Evolutionary conservation across 2,888 invertebrate species (phyloP), one percentile per base, ranked within the genome.

Genomic region (Nasonia oneida): DNA sequence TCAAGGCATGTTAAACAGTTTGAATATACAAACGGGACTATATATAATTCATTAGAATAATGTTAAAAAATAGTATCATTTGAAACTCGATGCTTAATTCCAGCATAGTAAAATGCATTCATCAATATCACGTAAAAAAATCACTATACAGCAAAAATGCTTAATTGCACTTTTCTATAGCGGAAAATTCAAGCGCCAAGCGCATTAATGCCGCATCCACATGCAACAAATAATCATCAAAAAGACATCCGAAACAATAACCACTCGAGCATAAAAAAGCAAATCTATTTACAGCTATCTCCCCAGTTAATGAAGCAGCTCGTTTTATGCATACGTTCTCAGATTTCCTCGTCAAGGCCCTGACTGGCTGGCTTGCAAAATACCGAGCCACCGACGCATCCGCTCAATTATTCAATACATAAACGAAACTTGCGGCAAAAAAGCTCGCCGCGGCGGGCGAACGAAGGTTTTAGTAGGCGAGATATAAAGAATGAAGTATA

Each of bases 401-500:
- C 8, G n/a, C n/a, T 61, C 57, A 61, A 61, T 61, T 61, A 61
- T 61, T 61, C 57, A 61, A 61, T 61, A 61, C 3, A 57, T 37
- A 57, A n/a, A n/a, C 57, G 57, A 61, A n/a, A 23, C n/a, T n/a
- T n/a, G 23, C 18, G 57, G 18, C 8, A 61, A 61, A 61, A 61
- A 47, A 47, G 50, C 50, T 47, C 14, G 3, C 47, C 12, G 50
- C 1, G 33, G 4, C 1, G 15, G 6, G 74, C 42, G 64, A 76
- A 18, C 42, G 64, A 76, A 18, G 23, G n/a, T 23, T 37, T 81
- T 57, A 42, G 33, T 6, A 12, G 33, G 70, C 47, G 57, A 39
- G 57, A 75, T 81, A 73, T 57, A 77, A 83, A 83, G 73, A 78
- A 83, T 71, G 47, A 64, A 71, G 78, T 37, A 3, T 61, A 61